Evolutionary conservation across 2,113 vertebrate species (phyloP).

Genomic region (Laterallus jamaicensis): DNA sequence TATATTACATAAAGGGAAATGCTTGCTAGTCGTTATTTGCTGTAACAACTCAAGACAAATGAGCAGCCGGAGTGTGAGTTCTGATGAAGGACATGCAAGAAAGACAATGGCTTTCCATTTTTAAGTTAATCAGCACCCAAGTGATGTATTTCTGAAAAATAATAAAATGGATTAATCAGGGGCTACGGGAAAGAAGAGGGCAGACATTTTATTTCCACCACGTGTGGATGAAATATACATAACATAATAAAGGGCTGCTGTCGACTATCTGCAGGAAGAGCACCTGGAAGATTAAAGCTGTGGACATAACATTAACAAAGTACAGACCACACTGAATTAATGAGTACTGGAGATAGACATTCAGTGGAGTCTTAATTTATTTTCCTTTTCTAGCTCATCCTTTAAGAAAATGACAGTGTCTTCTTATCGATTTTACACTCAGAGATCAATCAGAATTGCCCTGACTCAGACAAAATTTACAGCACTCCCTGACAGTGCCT

Average conservation of each 20-base stretch:
- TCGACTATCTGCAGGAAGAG: conserved; percentile 78
- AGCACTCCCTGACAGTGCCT: conserved; percentile 81
- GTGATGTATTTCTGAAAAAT: conserved; percentile 91
- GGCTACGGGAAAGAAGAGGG: conserved; percentile 76
- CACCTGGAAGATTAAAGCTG: conserved; percentile 92
- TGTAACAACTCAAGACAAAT: conserved; percentile 90
- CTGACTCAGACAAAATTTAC: conserved; percentile 98
- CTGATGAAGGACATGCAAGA: conserved; percentile 84
- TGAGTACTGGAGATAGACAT: conserved; percentile 87
- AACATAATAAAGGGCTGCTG: conserved; percentile 81
- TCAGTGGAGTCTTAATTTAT: conserved; percentile 98
- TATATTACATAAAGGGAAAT: conserved; percentile 81
- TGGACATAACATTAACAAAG: conserved; percentile 88
- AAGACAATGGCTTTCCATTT: conserved; percentile 88
- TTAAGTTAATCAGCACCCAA: conserved; percentile 91
- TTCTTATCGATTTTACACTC: conserved; percentile 99
- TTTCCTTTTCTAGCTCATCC: conserved; percentile 95
- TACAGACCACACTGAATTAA: conserved; percentile 92
- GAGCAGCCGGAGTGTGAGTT: conserved; percentile 76
- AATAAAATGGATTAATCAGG: conserved; percentile 92
- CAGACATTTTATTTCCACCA: conserved; percentile 79
- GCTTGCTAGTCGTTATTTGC: conserved; percentile 85
- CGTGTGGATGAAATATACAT: conserved; percentile 87
- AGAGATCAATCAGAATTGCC: conserved; percentile 99
- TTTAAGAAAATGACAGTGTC: conserved; percentile 99